A percentile compares a stretch with the other conserved stretches of the same genome.
Conservation (phyloP, 2,888 invertebrate species). For the Xestoiulus laeticollis region DNA sequence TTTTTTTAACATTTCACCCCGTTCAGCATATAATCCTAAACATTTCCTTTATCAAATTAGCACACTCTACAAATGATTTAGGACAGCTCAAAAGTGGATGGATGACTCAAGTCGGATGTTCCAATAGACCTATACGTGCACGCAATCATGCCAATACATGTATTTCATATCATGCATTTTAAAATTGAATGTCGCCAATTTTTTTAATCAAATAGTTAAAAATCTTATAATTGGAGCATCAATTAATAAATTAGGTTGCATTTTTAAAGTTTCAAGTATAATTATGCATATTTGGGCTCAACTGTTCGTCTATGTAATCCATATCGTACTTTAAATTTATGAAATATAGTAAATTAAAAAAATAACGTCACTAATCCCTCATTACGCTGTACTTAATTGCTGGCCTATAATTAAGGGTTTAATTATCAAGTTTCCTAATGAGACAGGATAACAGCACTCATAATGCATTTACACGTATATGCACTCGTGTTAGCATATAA, state of each 20-base stretch:
- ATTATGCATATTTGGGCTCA: neutral
- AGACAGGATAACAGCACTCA: neutral
- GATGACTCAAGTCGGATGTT: neutral
- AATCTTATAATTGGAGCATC: neutral
- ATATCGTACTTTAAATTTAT: no score
- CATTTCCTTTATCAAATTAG: neutral
- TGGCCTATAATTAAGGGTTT: neutral
- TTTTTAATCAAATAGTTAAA: no score
- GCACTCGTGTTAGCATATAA: no score
- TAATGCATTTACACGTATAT: neutral
- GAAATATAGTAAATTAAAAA: neutral
- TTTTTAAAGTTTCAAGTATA: neutral
- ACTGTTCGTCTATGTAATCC: neutral
- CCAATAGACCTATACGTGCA: neutral
- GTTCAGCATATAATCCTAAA: neutral
- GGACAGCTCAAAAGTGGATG: neutral
- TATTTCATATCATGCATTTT: no score
- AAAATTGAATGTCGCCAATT: no score
- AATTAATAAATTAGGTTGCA: neutral
- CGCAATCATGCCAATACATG: no score
- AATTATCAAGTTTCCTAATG: neutral
- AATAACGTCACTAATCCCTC: neutral
- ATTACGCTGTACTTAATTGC: neutral
- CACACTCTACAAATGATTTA: neutral
- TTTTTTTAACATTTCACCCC: neutral